phyloP scores from a whole-genome alignment of 2,113 vertebrate genomes.

The Condylura cristata region DNA sequence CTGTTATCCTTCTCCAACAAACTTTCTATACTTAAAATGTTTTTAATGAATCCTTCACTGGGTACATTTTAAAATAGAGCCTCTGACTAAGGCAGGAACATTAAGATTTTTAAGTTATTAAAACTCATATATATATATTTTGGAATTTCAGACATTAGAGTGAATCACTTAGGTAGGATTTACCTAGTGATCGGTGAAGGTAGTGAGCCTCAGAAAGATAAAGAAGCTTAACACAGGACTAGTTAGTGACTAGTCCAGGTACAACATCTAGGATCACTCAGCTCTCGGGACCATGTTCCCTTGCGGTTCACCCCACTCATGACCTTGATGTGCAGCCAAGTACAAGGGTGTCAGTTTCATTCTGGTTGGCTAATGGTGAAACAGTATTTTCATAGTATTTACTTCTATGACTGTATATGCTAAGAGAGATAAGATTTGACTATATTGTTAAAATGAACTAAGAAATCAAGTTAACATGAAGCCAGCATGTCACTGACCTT shows the following conservation, averaged over 20 bases:
- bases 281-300: neutral
- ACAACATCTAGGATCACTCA: neutral
- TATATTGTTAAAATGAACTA: neutral
- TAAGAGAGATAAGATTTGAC: neutral
- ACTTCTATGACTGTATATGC: neutral
- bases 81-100: slow-evolving; percentile 51
- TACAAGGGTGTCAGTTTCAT: neutral
- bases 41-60: slow-evolving; percentile 22
- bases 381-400: neutral
- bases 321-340: neutral
- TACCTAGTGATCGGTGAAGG: neutral
- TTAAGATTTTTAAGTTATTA: slow-evolving; percentile 42
- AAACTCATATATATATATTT: slow-evolving; percentile 19
- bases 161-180: neutral
- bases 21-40: slow-evolving; percentile 43
- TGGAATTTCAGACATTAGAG: slow-evolving; percentile 17
- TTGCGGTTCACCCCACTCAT: neutral
- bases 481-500: neutral
- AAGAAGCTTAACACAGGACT: neutral
- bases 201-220: slow-evolving; percentile 16
- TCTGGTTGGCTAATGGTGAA: neutral
- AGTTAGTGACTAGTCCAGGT: neutral
- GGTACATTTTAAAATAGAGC: slow-evolving; percentile 57
- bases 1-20: slow-evolving; percentile 35
- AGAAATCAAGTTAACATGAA: too few relatives aligned